A percentile compares a stretch with the other conserved stretches of the same genome.
phyloP scores from a whole-genome alignment of 1,140 invertebrate species.

The Episyrphus balteatus region DNA sequence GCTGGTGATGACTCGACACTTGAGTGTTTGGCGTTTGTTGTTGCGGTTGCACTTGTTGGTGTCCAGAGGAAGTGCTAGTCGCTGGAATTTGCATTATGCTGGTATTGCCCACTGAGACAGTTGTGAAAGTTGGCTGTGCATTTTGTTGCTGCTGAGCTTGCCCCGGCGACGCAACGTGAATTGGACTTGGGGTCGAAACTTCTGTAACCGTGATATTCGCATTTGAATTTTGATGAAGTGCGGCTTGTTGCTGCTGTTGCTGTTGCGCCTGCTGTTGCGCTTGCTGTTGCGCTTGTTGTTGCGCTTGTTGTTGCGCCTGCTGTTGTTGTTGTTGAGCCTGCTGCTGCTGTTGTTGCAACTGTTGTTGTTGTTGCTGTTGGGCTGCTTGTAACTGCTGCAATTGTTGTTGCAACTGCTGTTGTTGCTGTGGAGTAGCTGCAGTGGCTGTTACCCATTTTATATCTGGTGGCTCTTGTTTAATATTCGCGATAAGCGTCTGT shows the following conservation, averaged over 20 bases:
- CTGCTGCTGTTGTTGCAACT: constrained; percentile 17
- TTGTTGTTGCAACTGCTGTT: constrained; percentile 19
- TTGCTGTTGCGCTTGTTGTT: constrained; percentile 11
- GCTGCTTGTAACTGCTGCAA: constrained; percentile 26
- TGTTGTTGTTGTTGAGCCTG: constrained; percentile 23
- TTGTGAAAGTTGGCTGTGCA: constrained; percentile 8
- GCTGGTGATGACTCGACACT: neutral
- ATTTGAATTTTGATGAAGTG: constrained; percentile 17
- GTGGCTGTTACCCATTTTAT: constrained; percentile 1
- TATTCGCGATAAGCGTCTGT: constrained; percentile 22
- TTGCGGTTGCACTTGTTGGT: constrained; percentile 11
- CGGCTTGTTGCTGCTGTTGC: constrained; percentile 7
- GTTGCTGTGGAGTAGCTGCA: constrained; percentile 8
- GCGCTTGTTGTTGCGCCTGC: constrained; percentile 13
- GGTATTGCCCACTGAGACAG: constrained; percentile 12
- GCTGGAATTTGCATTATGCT: neutral
- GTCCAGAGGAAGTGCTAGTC: constrained; percentile 1
- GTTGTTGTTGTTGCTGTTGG: constrained; percentile 17
- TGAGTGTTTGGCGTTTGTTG: neutral
- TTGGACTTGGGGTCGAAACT: constrained; percentile 10
- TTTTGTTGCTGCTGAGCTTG: constrained; percentile 13
- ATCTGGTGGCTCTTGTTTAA: constrained; percentile 33
- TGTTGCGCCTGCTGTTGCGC: constrained; percentile 18
- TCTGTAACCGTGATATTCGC: constrained; percentile 25
- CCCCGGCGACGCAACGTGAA: constrained; percentile 14